Evolutionary conservation across 2,888 invertebrate species (phyloP).

Genomic region (Drosophila anomelani): DNA sequence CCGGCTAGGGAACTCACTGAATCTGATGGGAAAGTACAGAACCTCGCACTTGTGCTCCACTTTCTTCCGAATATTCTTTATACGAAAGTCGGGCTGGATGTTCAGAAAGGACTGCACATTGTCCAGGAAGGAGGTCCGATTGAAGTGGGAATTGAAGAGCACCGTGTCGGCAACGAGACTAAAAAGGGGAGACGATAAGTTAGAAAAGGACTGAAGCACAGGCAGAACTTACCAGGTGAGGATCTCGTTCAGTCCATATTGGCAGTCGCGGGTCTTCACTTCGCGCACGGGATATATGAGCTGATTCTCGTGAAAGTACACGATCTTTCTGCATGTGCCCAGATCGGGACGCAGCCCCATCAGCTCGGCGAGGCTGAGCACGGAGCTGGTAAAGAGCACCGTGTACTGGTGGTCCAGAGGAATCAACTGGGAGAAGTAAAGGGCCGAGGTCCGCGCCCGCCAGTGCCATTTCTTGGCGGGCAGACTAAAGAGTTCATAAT

Average conservation of each 20-base stretch:
- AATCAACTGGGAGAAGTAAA: conserved; percentile 87
- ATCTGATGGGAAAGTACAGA: conserved; percentile 87
- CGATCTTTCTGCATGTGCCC: conserved; percentile 86
- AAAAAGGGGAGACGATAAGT: conserved; percentile 3
- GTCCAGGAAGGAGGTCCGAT: conserved; percentile 88
- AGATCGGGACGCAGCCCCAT: conserved; percentile 89
- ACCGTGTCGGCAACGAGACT: conserved; percentile 89
- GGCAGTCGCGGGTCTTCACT: conserved; percentile 89
- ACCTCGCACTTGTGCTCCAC: conserved; percentile 88
- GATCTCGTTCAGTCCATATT: conserved; percentile 91
- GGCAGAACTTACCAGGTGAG: conserved; percentile 86
- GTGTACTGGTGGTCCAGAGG: conserved; percentile 86
- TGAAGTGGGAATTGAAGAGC: conserved; percentile 90
- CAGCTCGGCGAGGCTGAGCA: conserved; percentile 89
- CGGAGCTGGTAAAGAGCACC: conserved; percentile 88
- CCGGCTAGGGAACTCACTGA: conserved; percentile 84
- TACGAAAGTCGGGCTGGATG: conserved; percentile 88
- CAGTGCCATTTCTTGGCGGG: conserved; percentile 92
- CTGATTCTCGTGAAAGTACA: conserved; percentile 93
- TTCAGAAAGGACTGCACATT: conserved; percentile 87
- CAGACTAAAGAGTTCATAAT: conserved; percentile 86
- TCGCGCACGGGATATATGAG: conserved; percentile 89
- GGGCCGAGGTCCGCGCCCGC: conserved; percentile 89
- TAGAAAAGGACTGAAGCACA: conserved; percentile 4
- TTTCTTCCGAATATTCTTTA: conserved; percentile 86